phyloP scores from a whole-genome alignment of 53 echinoderm and acorn worm genomes.

The Holothuria scabra region DNA sequence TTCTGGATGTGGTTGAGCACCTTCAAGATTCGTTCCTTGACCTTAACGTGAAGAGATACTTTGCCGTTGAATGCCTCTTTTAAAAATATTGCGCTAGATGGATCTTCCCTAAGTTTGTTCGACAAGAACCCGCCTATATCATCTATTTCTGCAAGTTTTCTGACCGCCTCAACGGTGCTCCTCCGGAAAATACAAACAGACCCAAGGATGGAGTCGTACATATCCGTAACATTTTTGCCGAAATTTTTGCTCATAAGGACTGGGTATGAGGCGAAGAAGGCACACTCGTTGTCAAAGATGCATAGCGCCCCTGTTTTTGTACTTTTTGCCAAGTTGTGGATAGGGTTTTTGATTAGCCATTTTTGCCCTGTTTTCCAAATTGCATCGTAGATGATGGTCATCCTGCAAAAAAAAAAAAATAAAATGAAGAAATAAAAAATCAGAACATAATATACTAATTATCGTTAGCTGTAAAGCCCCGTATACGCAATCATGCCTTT shows the following conservation, averaged over 20 bases:
- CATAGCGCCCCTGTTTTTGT: slow-evolving; percentile 23
- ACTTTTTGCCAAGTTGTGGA: slow-evolving; percentile 24
- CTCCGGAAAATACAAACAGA: slow-evolving; percentile 44
- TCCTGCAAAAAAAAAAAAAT: neutral
- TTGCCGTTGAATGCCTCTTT: neutral
- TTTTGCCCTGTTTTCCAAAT: neutral
- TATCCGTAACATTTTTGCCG: neutral
- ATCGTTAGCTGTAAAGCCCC: too few relatives aligned
- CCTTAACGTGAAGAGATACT: neutral
- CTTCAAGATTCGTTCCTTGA: slow-evolving; percentile 5
- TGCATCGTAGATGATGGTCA: slow-evolving; percentile 38
- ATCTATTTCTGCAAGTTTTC: neutral
- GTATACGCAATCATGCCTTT: too few relatives aligned
- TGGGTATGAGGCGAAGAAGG: slow-evolving; percentile 28
- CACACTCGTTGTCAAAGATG: slow-evolving; percentile 45
- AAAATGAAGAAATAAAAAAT: too few relatives aligned
- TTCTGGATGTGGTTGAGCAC: slow-evolving; percentile 24
- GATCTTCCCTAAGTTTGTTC: neutral
- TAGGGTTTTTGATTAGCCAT: slow-evolving; percentile 4
- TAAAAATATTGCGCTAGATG: neutral
- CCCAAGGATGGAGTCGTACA: slow-evolving; percentile 13
- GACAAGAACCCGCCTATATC: neutral
- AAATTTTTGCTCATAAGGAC: neutral
- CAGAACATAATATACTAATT: too few relatives aligned
- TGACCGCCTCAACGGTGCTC: slow-evolving; percentile 28